Base-by-base conservation (phyloP, 92 coral and sea anemone genomes). In the Porites divaricata region DNA sequence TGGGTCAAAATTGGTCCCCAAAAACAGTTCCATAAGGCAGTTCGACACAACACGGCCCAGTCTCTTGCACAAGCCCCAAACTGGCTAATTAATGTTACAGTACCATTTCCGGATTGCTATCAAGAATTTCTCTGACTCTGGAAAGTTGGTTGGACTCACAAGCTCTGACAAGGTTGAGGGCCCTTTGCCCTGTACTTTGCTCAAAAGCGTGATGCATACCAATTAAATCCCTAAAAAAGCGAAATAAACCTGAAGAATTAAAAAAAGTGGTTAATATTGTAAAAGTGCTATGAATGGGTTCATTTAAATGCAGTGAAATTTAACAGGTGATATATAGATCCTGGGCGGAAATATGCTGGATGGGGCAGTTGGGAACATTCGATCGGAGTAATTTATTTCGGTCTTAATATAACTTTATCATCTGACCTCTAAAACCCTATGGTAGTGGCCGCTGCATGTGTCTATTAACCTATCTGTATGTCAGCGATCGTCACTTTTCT, bases 61-160 rank as follows among this genome's bases (percentile, higher is more conserved):
- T 4, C 45, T 35, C 45, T 35, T 35, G 45, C 45, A 5, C 45
- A 35, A 35, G 4, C 45, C 45, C 45, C 45, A 35, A 35, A 35
- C 45, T 35, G 45, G 0, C 45, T 35, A 35, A 35, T 35, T 35
- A 35, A 35, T 35, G 45, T 35, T 35, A 35, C 45, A 54, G 59
- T 86, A 90, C 91, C 93, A 24, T 26, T 54, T 87, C 91, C 22
- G 93, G 93, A 10, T 88, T 65, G 11, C 51, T 54, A 16, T 90
- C 84, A n/a, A 90, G 91, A 22, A 81, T 86, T 45, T 87, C 86
- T 14, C 61, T 82, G 67, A 83, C 91, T 56, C 86, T 88, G 28
- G 93, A 83, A 24, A 90, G 50, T 10, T 82, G 76, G 50, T 88
- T 88, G 17, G 67, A 51, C 14, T 63, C 48, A 8, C 80, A 78